Base-by-base conservation (phyloP, 1,140 invertebrate genomes). In the Lineus longissimus region DNA sequence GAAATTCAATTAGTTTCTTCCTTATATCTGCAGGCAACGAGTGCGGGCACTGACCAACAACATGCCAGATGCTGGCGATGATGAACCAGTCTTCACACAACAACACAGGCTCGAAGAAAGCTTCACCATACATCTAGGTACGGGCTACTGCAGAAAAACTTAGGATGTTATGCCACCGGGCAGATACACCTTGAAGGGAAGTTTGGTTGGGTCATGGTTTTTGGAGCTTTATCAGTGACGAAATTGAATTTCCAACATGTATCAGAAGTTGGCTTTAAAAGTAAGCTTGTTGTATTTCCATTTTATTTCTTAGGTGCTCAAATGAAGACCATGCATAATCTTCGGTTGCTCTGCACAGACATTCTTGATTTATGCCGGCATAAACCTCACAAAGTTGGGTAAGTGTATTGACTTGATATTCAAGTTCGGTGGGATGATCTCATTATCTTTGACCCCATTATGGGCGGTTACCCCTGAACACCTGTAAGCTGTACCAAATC, bases 291-390 rank as follows among this genome's bases (percentile, higher is more conserved):
- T 36, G 6, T 54, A 6, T 33, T 57, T 27, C 23, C n/a, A 29
- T 57, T 61, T 2, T 57, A 41, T 29, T 63, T 55, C 59, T 65
- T 27, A 81, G 83, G 84, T 60, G 94, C 94, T 1, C 96, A 99
- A 83, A 87, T 98, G 82, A 99, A 99, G 83, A 94, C 97, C 75
- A 98, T 95, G 85, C 95, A 99, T 81, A 99, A 99, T 82, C 90
- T 98, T 68, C 85, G 95, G 57, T 88, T 99, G 60, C 83, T 97
- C 7, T 90, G 91, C 66, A 89, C 89, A 13, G 88, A 95, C 82
- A 86, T 91, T 30, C 85, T 96, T 67, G 91, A 96, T 74, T 86
- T 97, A 65, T 95, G 94, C 79, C 85, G 86, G 19, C 83, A 83
- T 65, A 76, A 79, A 70, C 70, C 77, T 13, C 73, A 76, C 58